Base-by-base conservation (phyloP, 2,888 invertebrate genomes). In the Podabrus alpinus region DNA sequence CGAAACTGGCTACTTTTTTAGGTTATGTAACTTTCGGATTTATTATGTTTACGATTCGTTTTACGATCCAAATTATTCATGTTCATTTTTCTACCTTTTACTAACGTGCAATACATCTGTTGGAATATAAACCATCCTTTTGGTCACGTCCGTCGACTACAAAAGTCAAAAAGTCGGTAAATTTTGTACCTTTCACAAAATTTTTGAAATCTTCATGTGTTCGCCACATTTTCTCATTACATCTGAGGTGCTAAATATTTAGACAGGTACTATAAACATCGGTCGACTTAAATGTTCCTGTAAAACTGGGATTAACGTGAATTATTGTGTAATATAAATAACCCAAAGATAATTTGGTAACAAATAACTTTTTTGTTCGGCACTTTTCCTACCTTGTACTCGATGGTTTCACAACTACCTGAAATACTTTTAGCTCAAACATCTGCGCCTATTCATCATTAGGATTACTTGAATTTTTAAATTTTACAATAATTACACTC, bases 31-130 rank as follows among this genome's bases (percentile, higher is more conserved):
- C 45, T 45, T 45, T 45, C 45, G 45, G 45, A 45, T 45, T 45
- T 45, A 45, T 45, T 45, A 45, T 45, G 45, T 45, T 45, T 45
- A 45, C 13, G 45, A n/a, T 45, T 45, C 45, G 45, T 45, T 45
- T 45, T 45, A 45, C 45, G 45, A 45, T 45, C 45, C n/a, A 11
- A 45, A 45, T 45, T 45, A 45, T 45, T 45, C 45, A 45, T 24
- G 7, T 24, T 24, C 24, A 24, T 45, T 45, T 45, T 45, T 45
- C 45, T 15, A 24, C 11, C 21, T 15, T 9, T 11, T 59, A n/a
- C 60, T 66, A 73, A 73, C 67, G 60, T 73, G 70, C 69, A 17
- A n/a, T 45, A 60, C 73, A 74, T 74, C 73, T 74, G 73, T 29
- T 25, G 13, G 60, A 64, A 69, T 69, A 66, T 69, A 73, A 62